These are phyloP conservation scores for Felis chaus DNA, from an alignment of 2,113 vertebrate genomes.

Conservation along the genomic window DNA sequence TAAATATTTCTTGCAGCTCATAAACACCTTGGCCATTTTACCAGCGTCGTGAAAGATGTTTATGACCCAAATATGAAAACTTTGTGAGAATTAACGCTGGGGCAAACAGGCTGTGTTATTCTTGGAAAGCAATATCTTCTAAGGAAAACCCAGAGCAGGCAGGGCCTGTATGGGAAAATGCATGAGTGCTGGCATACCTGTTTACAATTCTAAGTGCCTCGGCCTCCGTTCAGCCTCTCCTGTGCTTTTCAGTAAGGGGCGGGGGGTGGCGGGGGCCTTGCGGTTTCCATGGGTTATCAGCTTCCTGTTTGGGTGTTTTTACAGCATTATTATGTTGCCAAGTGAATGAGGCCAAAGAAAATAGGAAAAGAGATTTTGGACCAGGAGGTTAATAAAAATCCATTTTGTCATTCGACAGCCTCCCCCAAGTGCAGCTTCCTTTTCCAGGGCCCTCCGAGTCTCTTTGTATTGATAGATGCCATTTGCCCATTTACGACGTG, in stretches of 20 bases:
- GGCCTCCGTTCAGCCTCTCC: not conserved
- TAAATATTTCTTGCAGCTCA: conserved; percentile 79
- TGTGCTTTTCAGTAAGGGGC: not conserved
- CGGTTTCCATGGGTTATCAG: conserved; percentile 13
- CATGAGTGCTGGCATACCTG: fast-evolving
- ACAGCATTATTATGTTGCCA: conserved; percentile 77
- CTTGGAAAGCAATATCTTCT: fast-evolving
- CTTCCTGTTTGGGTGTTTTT: conserved; percentile 78
- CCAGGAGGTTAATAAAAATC: conserved; percentile 86
- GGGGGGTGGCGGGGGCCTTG: conserved; percentile 32
- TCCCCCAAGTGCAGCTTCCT: conserved; percentile 78
- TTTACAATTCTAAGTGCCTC: not conserved
- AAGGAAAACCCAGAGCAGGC: not conserved
- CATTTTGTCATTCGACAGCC: conserved; percentile 82
- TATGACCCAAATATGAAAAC: conserved; percentile 78
- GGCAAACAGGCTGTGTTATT: conserved; percentile 6
- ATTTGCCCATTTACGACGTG: conserved; percentile 90
- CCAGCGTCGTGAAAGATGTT: conserved; percentile 80
- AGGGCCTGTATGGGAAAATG: not conserved
- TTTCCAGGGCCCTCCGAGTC: conserved; percentile 77
- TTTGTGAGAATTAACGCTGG: conserved; percentile 46
- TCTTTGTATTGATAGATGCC: conserved; percentile 90
- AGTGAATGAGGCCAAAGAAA: conserved; percentile 83
- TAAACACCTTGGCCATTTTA: conserved; percentile 82
- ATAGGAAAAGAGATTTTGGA: conserved; percentile 76